phyloP scores from a whole-genome alignment of 2,888 invertebrate genomes.

The Spodoptera picta region DNA sequence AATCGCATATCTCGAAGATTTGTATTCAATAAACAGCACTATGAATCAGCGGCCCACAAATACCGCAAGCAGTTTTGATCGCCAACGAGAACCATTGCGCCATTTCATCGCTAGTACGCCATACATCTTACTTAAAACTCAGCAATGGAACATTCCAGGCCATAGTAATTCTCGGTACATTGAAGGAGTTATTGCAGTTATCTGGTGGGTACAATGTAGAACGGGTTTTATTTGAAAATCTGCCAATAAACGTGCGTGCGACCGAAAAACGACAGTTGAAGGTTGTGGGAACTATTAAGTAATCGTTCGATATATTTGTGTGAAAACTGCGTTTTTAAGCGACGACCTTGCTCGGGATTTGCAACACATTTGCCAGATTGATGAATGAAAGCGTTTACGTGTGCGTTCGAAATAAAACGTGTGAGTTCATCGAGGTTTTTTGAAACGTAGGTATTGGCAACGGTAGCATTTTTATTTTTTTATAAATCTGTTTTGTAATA shows the following conservation, averaged over 20 bases:
- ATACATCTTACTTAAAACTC: conserved; percentile 25
- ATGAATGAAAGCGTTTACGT: conserved; percentile 56
- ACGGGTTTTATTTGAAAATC: conserved; percentile 63
- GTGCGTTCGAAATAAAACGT: conserved; percentile 45
- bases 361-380: conserved; percentile 46
- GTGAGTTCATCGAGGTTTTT: conserved; percentile 40
- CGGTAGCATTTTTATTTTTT: conserved; percentile 5
- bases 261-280: conserved; percentile 68
- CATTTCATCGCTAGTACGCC: conserved; percentile 23
- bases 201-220: conserved; percentile 27
- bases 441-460: conserved; percentile 39
- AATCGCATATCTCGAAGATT: conserved; percentile 27
- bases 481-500: conserved; percentile 6
- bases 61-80: conserved; percentile 22
- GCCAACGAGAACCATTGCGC: conserved; percentile 33
- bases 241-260: conserved; percentile 67
- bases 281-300: conserved; percentile 67
- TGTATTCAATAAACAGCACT: conserved; percentile 32
- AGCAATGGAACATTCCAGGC: conserved; percentile 26
- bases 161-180: conserved; percentile 29
- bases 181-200: conserved; percentile 35
- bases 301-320: conserved; percentile 56
- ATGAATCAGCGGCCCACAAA: conserved; percentile 38
- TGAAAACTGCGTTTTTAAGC: conserved; percentile 48
- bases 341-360: conserved; percentile 53